phyloP scores from a whole-genome alignment of 2,113 vertebrate genomes.

The Corydoras sp. region DNA sequence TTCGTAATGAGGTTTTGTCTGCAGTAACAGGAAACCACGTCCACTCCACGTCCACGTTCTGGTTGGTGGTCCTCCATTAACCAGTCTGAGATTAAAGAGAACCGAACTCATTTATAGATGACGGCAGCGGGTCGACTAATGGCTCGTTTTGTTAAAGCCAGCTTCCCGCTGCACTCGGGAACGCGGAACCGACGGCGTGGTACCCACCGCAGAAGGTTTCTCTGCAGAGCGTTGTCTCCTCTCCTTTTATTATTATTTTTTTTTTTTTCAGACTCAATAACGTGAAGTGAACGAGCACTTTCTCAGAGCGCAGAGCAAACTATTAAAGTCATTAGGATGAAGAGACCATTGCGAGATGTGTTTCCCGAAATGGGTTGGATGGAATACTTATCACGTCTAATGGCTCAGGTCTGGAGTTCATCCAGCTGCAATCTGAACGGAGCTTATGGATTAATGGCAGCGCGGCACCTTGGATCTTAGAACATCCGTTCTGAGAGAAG shows the following conservation, averaged over 20 bases:
- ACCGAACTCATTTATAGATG: constrained; percentile 1
- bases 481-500: not conserved
- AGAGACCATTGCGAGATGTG: constrained; percentile 4
- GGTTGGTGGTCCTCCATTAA: constrained; percentile 1
- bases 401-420: constrained; percentile 18
- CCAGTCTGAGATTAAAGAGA: constrained; percentile 6
- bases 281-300: not conserved
- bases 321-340: not conserved
- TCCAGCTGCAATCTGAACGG: not conserved
- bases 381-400: not conserved
- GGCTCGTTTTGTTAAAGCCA: not conserved
- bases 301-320: not conserved
- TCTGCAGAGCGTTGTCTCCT: constrained; percentile 22
- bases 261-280: not conserved
- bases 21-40: not conserved
- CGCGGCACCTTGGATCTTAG: constrained; percentile 4
- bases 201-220: not conserved
- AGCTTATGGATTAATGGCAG: constrained; percentile 16
- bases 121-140: not conserved
- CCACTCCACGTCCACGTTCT: not conserved
- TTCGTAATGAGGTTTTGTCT: not conserved
- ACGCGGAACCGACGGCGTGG: not conserved
- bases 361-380: constrained; percentile 6
- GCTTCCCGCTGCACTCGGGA: constrained; percentile 1
- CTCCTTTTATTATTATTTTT: too few species aligned